phyloP scores from a whole-genome alignment of 2,888 invertebrate genomes.

The Drosophila tripunctata region DNA sequence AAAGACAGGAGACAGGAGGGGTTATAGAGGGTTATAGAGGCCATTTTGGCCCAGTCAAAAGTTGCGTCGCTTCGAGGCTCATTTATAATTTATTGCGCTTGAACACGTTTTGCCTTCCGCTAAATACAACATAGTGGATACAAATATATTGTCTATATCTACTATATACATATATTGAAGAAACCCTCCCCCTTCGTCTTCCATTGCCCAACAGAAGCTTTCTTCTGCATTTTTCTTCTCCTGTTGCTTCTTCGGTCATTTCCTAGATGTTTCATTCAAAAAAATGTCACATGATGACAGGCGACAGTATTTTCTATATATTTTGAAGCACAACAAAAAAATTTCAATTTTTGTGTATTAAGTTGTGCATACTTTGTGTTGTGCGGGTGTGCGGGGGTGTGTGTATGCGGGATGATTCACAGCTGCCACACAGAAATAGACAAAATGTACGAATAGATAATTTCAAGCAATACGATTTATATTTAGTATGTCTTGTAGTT shows the following conservation, averaged over 20 bases:
- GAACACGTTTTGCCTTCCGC: conserved; percentile 69
- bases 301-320: conserved; percentile 55
- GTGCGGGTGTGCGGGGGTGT: conserved; percentile 7
- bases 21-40: conserved; percentile 23
- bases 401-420: conserved; percentile 58
- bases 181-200: no score
- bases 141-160: conserved; percentile 1
- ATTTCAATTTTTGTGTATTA: conserved; percentile 51
- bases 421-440: conserved; percentile 48
- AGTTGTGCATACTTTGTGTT: conserved; percentile 39
- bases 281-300: conserved; percentile 76
- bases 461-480: conserved; percentile 46
- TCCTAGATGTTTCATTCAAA: conserved; percentile 63
- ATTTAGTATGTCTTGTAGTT: conserved; percentile 55
- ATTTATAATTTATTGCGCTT: conserved; percentile 78
- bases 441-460: conserved; percentile 49
- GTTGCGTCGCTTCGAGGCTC: conserved; percentile 64
- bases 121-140: conserved; percentile 17
- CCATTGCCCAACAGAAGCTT: conserved; percentile 26
- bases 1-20: neutral
- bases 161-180: conserved; percentile 35
- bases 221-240: conserved; percentile 24
- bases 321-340: conserved; percentile 30
- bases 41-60: conserved; percentile 45
- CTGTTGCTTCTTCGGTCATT: conserved; percentile 45